Percentiles rank a stretch among this genome's conserved stretches.
These are phyloP conservation scores for Campylorhamphus procurvoides DNA, from an alignment of 2,113 vertebrate genomes.

Conservation along the genomic window DNA sequence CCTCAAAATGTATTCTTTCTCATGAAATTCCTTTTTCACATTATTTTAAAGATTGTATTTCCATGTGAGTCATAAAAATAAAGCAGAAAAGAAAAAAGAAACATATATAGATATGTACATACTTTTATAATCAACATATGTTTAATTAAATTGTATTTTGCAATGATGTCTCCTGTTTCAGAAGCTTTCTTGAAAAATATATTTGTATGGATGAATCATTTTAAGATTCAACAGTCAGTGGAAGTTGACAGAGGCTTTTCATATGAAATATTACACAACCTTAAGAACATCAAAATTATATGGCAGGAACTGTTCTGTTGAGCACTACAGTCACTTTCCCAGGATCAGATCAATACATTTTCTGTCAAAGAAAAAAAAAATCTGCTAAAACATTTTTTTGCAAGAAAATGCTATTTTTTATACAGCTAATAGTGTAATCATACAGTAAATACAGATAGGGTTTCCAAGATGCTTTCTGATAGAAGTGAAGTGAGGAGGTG, in stretches of 20 bases:
- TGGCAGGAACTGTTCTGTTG: constrained; percentile 35
- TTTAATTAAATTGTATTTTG: constrained; percentile 52
- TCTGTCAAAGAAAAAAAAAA: constrained; percentile 43
- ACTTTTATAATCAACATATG: constrained; percentile 33
- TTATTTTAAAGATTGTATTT: background rate
- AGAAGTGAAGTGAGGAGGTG: background rate
- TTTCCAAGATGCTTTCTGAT: background rate
- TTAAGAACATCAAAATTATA: constrained; percentile 56
- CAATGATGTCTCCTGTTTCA: constrained; percentile 16
- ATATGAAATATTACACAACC: constrained; percentile 54
- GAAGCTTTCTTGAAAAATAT: constrained; percentile 37
- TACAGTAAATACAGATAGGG: background rate
- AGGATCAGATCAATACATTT: constrained; percentile 65
- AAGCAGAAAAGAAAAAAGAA: background rate
- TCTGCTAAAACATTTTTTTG: constrained; percentile 32
- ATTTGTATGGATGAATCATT: constrained; percentile 56
- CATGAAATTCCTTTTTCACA: background rate
- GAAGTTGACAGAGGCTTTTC: constrained; percentile 58
- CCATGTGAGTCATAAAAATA: background rate
- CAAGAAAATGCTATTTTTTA: constrained; percentile 41
- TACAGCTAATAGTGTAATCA: background rate
- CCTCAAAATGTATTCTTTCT: background rate
- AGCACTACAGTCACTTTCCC: constrained; percentile 24
- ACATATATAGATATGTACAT: background rate
- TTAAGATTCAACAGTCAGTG: constrained; percentile 47